These are phyloP conservation scores for Eupristina koningsbergeri DNA, from an alignment of 1,140 invertebrate species.

Conservation along the genomic window DNA sequence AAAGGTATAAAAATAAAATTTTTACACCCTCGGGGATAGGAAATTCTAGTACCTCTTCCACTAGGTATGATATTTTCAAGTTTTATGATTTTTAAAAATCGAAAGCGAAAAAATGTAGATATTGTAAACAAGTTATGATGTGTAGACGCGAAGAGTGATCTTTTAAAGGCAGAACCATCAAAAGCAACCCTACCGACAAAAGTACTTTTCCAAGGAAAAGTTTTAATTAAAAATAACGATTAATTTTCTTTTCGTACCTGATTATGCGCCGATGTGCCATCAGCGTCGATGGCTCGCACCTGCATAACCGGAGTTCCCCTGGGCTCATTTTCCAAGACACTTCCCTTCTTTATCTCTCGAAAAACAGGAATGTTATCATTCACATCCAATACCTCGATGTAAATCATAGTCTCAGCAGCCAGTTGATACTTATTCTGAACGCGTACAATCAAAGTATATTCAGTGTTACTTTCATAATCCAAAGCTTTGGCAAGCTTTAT, in stretches of 20 bases:
- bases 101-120: not conserved
- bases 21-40: too few relatives aligned
- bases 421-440: slow-evolving; percentile 87
- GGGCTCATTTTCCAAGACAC: slow-evolving; percentile 87
- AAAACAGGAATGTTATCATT: slow-evolving; percentile 92
- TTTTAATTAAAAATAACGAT: slow-evolving; percentile 8
- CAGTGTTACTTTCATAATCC: slow-evolving; percentile 87
- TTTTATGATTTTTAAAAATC: not conserved
- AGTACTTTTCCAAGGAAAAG: not conserved
- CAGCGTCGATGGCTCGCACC: slow-evolving; percentile 88
- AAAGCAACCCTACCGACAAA: too few relatives aligned
- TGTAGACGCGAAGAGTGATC: too few relatives aligned
- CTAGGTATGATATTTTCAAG: not conserved
- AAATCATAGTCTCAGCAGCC: slow-evolving; percentile 83
- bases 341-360: slow-evolving; percentile 83
- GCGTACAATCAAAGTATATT: slow-evolving; percentile 87
- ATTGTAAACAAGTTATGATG: not conserved
- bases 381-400: slow-evolving; percentile 85
- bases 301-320: slow-evolving; percentile 87
- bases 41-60: too few relatives aligned
- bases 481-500: slow-evolving; percentile 82
- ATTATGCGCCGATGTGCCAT: slow-evolving; percentile 87
- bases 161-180: too few relatives aligned
- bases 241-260: slow-evolving; percentile 70
- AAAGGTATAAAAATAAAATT: too few relatives aligned